Evolutionary conservation across 2,113 vertebrate species (phyloP).

Genomic region (Tricholaema leucomelas): DNA sequence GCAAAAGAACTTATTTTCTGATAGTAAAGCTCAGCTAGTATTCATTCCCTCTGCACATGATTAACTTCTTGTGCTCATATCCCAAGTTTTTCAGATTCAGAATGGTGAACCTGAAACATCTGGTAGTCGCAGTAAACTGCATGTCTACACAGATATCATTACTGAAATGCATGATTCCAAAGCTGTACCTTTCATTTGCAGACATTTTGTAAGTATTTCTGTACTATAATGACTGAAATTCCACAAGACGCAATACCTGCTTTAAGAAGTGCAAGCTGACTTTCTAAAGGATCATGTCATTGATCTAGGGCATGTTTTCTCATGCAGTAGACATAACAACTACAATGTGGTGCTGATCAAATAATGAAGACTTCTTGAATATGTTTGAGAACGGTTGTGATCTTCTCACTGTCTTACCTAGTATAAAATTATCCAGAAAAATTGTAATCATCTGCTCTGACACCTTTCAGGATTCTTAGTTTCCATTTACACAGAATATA

Average conservation of each 20-base stretch:
- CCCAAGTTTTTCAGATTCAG: background rate
- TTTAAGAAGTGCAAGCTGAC: background rate
- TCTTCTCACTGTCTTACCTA: background rate
- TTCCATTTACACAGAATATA: background rate
- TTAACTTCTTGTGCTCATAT: background rate
- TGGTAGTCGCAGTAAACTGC: background rate
- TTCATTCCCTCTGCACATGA: background rate
- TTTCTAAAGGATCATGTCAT: background rate
- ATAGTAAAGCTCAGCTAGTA: background rate
- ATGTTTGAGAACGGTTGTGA: accelerated
- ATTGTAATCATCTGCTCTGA: background rate
- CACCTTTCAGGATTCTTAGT: background rate
- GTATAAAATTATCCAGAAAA: background rate
- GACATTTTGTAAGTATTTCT: background rate
- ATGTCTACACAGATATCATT: background rate
- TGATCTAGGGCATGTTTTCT: background rate
- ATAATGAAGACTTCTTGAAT: background rate
- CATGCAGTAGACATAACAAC: background rate
- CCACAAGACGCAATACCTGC: no score
- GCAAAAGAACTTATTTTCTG: background rate
- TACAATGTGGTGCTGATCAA: background rate
- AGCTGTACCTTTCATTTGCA: background rate
- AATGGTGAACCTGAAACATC: background rate
- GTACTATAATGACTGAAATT: background rate
- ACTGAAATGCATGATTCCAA: background rate